phyloP scores from a whole-genome alignment of 2,113 vertebrate genomes.

The Myotis lucifugus region DNA sequence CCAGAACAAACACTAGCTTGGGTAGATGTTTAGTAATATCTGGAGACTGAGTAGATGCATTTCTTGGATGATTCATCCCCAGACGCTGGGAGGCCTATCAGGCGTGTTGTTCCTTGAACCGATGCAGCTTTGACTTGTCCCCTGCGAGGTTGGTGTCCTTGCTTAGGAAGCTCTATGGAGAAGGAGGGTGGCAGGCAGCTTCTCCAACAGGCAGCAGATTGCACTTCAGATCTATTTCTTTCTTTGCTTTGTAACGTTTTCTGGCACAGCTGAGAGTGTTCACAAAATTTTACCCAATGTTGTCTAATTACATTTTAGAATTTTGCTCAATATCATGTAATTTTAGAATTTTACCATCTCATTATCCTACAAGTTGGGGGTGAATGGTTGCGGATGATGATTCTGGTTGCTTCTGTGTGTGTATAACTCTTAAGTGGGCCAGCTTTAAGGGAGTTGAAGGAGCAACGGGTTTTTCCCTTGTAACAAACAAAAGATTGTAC shows the following conservation, averaged over 20 bases:
- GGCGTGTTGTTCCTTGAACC: background rate
- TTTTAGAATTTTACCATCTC: slow-evolving; percentile 32
- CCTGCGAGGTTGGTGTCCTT: background rate
- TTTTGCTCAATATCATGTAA: slow-evolving; percentile 40
- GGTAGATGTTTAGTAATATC: background rate
- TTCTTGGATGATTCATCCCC: background rate
- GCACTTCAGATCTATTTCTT: slow-evolving; percentile 19
- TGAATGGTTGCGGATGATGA: background rate
- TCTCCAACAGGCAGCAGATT: slow-evolving; percentile 35
- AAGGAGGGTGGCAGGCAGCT: background rate
- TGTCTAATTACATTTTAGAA: slow-evolving; percentile 60
- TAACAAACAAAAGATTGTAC: slow-evolving; percentile 10
- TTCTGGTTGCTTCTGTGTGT: slow-evolving; percentile 31
- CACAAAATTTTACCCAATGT: slow-evolving; percentile 48
- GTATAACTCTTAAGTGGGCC: background rate
- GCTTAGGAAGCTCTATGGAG: slow-evolving; percentile 32
- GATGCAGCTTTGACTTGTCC: background rate
- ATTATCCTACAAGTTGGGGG: background rate
- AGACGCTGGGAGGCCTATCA: background rate
- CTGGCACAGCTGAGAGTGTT: slow-evolving; percentile 58
- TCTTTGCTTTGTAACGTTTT: slow-evolving; percentile 63
- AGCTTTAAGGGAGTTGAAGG: background rate
- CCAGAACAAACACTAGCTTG: background rate
- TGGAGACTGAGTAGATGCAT: background rate
- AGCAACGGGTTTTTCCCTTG: background rate